Evolutionary conservation across 2,888 invertebrate genomes (phyloP), one percentile per base, ranked within the genome.

Genomic region (Mesoligia furuncula): DNA sequence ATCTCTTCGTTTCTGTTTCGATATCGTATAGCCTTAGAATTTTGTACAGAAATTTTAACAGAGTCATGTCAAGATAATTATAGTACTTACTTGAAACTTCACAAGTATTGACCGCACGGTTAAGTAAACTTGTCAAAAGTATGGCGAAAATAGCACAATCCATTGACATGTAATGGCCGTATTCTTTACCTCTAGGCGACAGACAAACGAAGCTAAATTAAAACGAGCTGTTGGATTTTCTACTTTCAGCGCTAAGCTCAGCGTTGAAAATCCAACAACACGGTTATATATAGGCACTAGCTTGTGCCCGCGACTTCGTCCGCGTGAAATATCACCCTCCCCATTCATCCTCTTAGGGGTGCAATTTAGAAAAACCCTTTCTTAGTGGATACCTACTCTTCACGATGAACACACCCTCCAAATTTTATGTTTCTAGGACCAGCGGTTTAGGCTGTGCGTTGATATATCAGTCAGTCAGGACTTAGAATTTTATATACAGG

Each of bases 51-150:
- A 31, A 42, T 31, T 71, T 5, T 48, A 36, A 36, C 59, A 48
- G 5, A 36, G 1, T 24, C 24, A 39, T 76, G 48, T 51, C 39
- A 77, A 42, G 8, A 39, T 62, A 68, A 48, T 24, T 13, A 24
- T 8, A 62, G 17, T 48, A 39, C 36, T 11, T 42, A 42, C 17
- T 48, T 48, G 45, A 45, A 45, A 45, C 45, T 45, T 45, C 0
- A 75, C 31, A 45, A 72, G 15, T 42, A 57, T 24, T 24, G n/a
- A 45, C 0, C 6, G 9, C 24, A 68, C 59, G 48, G 51, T 61
- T 62, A 79, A 61, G 20, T 67, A 36, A 67, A 76, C 0, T 31
- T 67, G n/a, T 15, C 20, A 59, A 20, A 39, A 8, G 20, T 48
- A 39, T 42, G 48, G 20, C 7, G 39, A 61, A 20, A 61, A 0